phyloP scores from a whole-genome alignment of 2,888 invertebrate genomes.

The Chrysolina americana region DNA sequence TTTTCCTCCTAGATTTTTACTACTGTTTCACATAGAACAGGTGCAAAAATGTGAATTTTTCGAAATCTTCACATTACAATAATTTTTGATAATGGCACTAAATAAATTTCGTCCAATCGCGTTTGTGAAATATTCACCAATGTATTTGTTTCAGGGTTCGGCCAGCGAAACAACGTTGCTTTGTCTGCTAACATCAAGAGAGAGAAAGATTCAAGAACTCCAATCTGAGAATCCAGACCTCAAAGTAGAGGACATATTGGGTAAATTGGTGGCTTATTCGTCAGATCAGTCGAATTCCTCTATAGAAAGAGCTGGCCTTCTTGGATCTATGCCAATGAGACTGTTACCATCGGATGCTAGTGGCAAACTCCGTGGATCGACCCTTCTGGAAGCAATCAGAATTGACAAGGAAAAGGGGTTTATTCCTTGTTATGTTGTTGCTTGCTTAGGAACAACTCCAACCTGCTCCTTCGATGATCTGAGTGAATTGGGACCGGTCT shows the following conservation, averaged over 20 bases:
- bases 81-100: too few species aligned
- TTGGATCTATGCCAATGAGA: slow-evolving; percentile 85
- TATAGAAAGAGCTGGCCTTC: slow-evolving; percentile 87
- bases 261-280: slow-evolving; percentile 85
- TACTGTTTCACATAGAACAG: too few species aligned
- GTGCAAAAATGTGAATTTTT: too few species aligned
- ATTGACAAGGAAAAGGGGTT: slow-evolving; percentile 85
- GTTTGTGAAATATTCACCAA: background rate
- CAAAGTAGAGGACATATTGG: slow-evolving; percentile 77
- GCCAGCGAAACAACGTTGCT: slow-evolving; percentile 93
- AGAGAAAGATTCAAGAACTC: slow-evolving; percentile 76
- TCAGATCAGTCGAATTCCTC: slow-evolving; percentile 93
- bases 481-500: slow-evolving; percentile 87
- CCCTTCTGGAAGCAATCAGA: slow-evolving; percentile 79
- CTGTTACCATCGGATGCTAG: slow-evolving; percentile 80
- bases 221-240: slow-evolving; percentile 74
- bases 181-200: slow-evolving; percentile 85
- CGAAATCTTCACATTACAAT: too few species aligned
- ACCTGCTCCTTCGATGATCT: slow-evolving; percentile 92
- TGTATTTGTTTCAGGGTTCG: slow-evolving; percentile 77
- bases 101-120: too few species aligned
- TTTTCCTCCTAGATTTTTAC: too few species aligned
- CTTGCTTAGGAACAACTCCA: slow-evolving; percentile 80
- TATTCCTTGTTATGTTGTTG: slow-evolving; percentile 90
- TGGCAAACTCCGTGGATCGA: slow-evolving; percentile 78